Base-by-base conservation (phyloP, 2,888 invertebrate species). In the Lycocerus yunnanus region DNA sequence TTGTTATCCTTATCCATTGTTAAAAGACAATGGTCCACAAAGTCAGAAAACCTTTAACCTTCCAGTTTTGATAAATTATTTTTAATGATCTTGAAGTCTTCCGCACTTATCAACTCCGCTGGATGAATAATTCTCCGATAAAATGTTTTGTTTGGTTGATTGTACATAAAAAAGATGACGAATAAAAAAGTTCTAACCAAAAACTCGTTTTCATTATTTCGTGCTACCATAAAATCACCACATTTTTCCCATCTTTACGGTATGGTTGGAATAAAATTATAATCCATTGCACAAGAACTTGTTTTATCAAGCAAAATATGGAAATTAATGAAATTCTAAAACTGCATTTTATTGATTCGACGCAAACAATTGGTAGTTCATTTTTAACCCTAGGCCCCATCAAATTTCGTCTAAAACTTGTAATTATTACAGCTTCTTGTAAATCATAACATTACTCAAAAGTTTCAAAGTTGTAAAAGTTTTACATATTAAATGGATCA, bases 11-110 rank as follows among this genome's bases (percentile, higher is more conserved):
- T 43, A 43, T 43, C 43, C 43, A 63, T 20, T 63, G 61, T 63
- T 18, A 18, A 20, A 63, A 63, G 61, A 63, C 61, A 63, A 63
- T 20, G 20, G 61, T 18, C 61, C 61, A 63, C 20, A 18, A 63
- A 63, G 61, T 63, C 61, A 63, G 16, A n/a, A 63, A 63, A 63
- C 61, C 61, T 63, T 63, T 63, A 63, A 63, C 61, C 61, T 63
- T 18, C 18, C 13, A 63, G 15, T 63, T 63, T n/a, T 20, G 61
- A 63, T 63, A 63, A 63, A 18, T 63, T 63, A 63, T 63, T 63
- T 63, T 63, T 63, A 63, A 63, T 63, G 43, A 43, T 43, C 43
- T 43, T 43, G 43, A 63, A 59, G 59, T 15, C 59, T 59, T 63
- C 61, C 61, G 61, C 61, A 16, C 61, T 63, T 63, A 63, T 63